A percentile compares a stretch with the other conserved stretches of the same genome.
Evolutionary conservation across 2,113 vertebrate species (phyloP).

Genomic region (Origma solitaria): DNA sequence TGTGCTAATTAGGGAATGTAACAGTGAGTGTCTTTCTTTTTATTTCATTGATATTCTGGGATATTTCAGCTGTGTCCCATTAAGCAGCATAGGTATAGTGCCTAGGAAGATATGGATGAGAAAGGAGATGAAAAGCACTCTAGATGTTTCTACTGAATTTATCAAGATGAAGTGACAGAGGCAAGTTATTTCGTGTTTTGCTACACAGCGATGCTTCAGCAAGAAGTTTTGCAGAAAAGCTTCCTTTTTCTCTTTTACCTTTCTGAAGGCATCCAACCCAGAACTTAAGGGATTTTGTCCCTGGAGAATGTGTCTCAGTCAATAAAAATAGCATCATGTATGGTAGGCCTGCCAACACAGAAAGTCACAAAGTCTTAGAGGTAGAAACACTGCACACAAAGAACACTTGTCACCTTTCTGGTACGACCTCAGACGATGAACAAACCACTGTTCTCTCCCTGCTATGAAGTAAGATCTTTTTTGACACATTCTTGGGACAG

Average conservation of each 20-base stretch:
- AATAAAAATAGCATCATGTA: background rate
- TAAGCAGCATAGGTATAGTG: background rate
- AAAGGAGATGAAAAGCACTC: background rate
- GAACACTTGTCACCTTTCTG: background rate
- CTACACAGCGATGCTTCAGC: background rate
- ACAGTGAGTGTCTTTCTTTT: background rate
- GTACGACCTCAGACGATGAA: background rate
- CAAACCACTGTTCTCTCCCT: slow-evolving; percentile 23
- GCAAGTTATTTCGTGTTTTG: background rate
- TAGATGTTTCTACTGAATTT: background rate
- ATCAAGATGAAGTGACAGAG: background rate
- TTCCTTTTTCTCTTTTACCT: background rate
- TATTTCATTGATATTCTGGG: background rate
- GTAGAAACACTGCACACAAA: background rate
- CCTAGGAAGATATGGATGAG: background rate
- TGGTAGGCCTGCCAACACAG: background rate
- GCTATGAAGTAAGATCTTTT: slow-evolving; percentile 27
- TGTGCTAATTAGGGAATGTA: background rate
- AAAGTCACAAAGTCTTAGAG: background rate
- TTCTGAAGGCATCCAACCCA: background rate
- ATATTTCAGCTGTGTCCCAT: background rate
- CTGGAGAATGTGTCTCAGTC: background rate
- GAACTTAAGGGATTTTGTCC: background rate
- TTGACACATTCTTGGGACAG: background rate
- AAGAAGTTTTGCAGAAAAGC: background rate